These are phyloP conservation scores for Rhynchopsitta pachyrhyncha DNA, from an alignment of 2,113 vertebrate genomes.

Conservation along the genomic window DNA sequence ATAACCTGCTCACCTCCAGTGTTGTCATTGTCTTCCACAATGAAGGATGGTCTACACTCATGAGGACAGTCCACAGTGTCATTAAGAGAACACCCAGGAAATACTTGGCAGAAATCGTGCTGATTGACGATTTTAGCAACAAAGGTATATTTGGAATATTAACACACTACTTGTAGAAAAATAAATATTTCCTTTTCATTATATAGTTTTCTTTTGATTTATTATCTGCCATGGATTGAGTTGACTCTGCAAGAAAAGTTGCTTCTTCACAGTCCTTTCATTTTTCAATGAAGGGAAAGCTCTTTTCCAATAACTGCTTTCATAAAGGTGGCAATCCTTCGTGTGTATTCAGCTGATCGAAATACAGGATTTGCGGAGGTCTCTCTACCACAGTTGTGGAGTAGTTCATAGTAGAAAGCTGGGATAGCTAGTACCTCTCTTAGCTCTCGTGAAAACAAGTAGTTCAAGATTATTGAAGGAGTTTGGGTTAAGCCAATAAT, in stretches of 20 bases:
- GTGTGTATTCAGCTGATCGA: background rate
- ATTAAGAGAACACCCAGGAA: slow-evolving; percentile 85
- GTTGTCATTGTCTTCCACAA: slow-evolving; percentile 85
- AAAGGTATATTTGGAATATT: slow-evolving; percentile 75
- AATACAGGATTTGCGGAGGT: background rate
- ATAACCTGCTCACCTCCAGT: slow-evolving; percentile 81
- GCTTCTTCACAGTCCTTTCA: background rate
- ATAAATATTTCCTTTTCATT: background rate
- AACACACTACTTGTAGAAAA: background rate
- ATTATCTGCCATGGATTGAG: background rate
- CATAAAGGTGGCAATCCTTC: background rate
- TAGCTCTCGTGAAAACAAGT: background rate
- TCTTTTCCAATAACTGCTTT: background rate
- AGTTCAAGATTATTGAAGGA: background rate
- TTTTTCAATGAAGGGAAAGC: background rate
- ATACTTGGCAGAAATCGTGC: slow-evolving; percentile 84
- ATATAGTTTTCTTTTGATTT: background rate
- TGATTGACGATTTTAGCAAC: slow-evolving; percentile 86
- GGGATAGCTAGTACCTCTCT: background rate
- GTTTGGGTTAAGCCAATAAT: background rate
- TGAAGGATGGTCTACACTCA: slow-evolving; percentile 85
- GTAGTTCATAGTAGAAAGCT: background rate
- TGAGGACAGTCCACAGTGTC: slow-evolving; percentile 86
- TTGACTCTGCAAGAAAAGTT: background rate
- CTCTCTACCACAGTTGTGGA: background rate